These are phyloP conservation scores for Aurelia aurita DNA, from an alignment of 30 jellyfish, hydroid and myxozoan genomes.

Conservation along the genomic window DNA sequence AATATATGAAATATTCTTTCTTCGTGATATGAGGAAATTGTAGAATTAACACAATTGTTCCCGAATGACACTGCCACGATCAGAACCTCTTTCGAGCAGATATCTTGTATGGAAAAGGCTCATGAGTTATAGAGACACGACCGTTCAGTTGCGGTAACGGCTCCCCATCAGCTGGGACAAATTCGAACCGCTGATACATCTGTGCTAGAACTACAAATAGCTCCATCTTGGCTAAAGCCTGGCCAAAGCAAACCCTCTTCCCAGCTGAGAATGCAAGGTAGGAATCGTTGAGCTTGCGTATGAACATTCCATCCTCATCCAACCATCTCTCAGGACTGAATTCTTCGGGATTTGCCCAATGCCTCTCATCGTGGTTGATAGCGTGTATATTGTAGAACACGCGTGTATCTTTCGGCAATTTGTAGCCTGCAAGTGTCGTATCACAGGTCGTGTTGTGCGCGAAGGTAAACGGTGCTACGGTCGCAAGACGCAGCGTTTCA, in stretches of 20 bases:
- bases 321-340: constrained; percentile 65
- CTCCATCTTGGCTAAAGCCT: constrained; percentile 54
- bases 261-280: constrained; percentile 51
- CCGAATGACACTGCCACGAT: not conserved
- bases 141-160: constrained; percentile 16
- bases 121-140: constrained; percentile 8
- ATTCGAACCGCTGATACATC: constrained; percentile 29
- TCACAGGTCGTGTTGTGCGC: constrained; percentile 73
- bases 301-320: constrained; percentile 26
- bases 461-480: constrained; percentile 62
- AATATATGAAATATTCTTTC: no score
- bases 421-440: constrained; percentile 62
- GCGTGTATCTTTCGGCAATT: constrained; percentile 60
- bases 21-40: no score
- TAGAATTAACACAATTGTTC: no score
- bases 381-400: constrained; percentile 61
- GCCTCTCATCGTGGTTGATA: constrained; percentile 59
- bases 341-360: constrained; percentile 50
- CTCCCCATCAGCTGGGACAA: constrained; percentile 9
- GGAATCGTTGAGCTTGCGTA: not conserved
- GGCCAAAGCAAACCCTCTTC: constrained; percentile 46
- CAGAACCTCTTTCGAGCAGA: constrained; percentile 9
- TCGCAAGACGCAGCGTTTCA: constrained; percentile 56
- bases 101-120: constrained; percentile 27
- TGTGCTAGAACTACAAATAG: constrained; percentile 24